These are phyloP conservation scores for Tragopan temminckii DNA, from an alignment of 2,797 vertebrate species.

Conservation along the genomic window DNA sequence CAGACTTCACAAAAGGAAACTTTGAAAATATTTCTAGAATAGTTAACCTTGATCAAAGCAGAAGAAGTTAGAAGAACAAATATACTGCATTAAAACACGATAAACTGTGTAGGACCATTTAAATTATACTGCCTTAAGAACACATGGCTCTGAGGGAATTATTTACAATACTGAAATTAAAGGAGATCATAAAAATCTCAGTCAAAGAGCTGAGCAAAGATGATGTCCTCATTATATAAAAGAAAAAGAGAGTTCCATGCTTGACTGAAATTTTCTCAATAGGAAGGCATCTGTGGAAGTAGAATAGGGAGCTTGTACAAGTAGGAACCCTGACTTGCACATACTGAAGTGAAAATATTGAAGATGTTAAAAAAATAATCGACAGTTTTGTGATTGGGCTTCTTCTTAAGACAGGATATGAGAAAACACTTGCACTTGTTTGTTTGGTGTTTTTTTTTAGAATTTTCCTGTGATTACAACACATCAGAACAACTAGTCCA, in stretches of 20 bases:
- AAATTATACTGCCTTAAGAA: constrained; percentile 27
- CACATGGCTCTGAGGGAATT: neutral
- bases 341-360: neutral
- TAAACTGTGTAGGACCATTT: constrained; percentile 1
- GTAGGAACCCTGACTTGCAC: neutral
- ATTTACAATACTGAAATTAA: neutral
- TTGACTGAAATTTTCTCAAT: neutral
- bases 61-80: neutral
- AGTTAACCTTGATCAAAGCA: constrained; percentile 52
- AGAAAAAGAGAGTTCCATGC: neutral
- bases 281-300: neutral
- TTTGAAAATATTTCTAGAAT: constrained; percentile 10
- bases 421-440: neutral
- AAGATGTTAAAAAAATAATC: neutral
- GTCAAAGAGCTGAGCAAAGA: neutral
- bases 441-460: neutral
- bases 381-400: neutral
- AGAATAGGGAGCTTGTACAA: neutral
- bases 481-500: neutral
- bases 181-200: neutral
- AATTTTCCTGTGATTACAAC: neutral
- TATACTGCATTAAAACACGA: neutral
- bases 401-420: neutral
- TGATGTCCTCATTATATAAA: neutral
- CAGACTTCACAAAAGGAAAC: neutral